Conservation (phyloP, 2,797 vertebrate genomes). For the Rhynchotus rufescens region DNA sequence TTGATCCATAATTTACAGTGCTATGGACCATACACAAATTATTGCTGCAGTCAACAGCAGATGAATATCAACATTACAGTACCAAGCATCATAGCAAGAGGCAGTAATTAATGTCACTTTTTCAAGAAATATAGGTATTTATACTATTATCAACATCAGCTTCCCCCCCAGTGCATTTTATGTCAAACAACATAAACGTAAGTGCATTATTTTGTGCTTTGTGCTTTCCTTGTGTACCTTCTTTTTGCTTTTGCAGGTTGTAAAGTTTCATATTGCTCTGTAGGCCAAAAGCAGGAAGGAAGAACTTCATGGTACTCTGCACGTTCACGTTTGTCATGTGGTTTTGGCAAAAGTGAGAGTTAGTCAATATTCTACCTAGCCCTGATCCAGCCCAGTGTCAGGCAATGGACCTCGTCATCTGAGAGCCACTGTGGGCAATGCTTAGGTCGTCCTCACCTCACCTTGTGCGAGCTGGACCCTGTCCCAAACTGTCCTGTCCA, state of each 20-base stretch:
- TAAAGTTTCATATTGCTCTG: conserved; percentile 82
- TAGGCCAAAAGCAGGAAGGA: conserved; percentile 79
- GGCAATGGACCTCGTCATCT: background rate
- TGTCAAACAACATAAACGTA: conserved; percentile 80
- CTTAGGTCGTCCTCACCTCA: background rate
- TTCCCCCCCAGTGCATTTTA: conserved; percentile 85
- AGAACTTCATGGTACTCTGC: conserved; percentile 66
- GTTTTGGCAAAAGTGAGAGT: conserved; percentile 79
- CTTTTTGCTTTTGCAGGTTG: conserved; percentile 75
- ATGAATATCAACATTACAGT: conserved; percentile 87
- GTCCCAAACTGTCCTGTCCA: background rate
- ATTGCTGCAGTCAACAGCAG: conserved; percentile 85
- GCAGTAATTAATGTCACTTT: conserved; percentile 83
- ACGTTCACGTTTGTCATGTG: conserved; percentile 27
- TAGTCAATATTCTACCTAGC: conserved; percentile 26
- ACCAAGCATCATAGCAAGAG: conserved; percentile 85
- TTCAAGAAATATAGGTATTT: conserved; percentile 82
- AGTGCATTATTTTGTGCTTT: conserved; percentile 86
- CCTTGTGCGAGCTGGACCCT: background rate
- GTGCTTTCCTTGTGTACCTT: conserved; percentile 77
- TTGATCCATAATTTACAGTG: conserved; percentile 86
- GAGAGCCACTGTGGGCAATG: background rate
- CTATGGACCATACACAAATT: conserved; percentile 84
- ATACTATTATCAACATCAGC: conserved; percentile 80
- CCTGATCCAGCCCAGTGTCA: background rate